Base-by-base conservation (phyloP, 2,797 vertebrate genomes). In the Smutsia temminckii region DNA sequence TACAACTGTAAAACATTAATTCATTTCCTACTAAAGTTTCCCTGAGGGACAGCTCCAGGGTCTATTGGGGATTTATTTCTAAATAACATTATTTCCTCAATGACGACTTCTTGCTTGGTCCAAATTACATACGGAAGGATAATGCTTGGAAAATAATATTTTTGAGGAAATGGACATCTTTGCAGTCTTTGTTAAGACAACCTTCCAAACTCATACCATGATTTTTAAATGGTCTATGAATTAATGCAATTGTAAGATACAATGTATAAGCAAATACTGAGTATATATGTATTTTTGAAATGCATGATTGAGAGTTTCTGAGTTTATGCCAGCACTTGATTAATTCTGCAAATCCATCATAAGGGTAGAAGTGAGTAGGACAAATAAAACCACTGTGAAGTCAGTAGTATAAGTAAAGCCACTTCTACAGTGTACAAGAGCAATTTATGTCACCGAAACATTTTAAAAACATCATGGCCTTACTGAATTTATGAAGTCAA, bases 81-180 rank as follows among this genome's bases (percentile, higher is more conserved):
- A 97, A 98, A 96, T 97, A 98, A 98, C 92, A 14, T 96, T 98
- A 96, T 97, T 96, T 97, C 91, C 85, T 63, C 69, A 94, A 87
- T 93, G 97, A 90, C 80, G 96, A 93, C 51, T 95, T 97, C 75
- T 95, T 94, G 78, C 90, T 97, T 93, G 66, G 14, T 93, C 72
- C 84, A 97, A 95, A 97, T 97, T 97, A 68, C 40, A 89, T 96
- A 92, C 80, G 34, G 42, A 96, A 92, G 23, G 72, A 85, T 87
- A 96, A 92, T 94, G 18, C n/a, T 94, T 94, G 25, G 53, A 93
- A 97, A 46, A 61, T 49, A 89, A 1, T 46, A 23, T 71, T 94
- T 92, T 97, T 93, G n/a, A 88, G 83, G 20, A 69, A 97, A 97
- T 80, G 59, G 3, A 46, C 20, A 93, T 87, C 49, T 95, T 97